Conservation (phyloP, 2,888 invertebrate genomes). For the Meiosimyza decipiens region DNA sequence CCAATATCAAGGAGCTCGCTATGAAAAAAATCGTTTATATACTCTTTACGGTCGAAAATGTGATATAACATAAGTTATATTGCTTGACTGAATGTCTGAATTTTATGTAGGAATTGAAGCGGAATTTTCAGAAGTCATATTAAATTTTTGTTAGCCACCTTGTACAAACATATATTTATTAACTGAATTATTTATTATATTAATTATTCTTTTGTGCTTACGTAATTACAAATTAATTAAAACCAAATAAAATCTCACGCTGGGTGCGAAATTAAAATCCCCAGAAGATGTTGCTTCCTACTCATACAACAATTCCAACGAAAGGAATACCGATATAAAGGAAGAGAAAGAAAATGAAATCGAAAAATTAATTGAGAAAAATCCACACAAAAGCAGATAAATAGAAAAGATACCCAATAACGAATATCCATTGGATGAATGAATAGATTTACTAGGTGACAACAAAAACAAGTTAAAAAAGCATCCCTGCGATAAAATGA, state of each 20-base stretch:
- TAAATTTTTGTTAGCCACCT: background rate
- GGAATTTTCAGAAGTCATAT: no score
- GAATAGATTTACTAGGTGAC: conserved; percentile 52
- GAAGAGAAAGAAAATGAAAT: conserved; percentile 30
- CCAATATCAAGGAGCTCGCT: no score
- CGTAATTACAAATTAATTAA: conserved; percentile 12
- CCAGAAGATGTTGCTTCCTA: background rate
- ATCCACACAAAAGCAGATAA: conserved; percentile 42
- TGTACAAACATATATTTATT: no score
- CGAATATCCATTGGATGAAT: conserved; percentile 56
- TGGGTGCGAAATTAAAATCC: background rate
- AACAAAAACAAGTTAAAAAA: conserved; percentile 30
- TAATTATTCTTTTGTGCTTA: no score
- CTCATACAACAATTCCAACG: conserved; percentile 22
- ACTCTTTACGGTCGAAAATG: no score
- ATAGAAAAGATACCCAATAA: conserved; percentile 56
- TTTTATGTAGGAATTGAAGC: no score
- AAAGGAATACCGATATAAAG: conserved; percentile 17
- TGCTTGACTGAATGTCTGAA: no score
- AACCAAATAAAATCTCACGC: background rate
- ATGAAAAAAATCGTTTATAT: no score
- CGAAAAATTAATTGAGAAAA: background rate
- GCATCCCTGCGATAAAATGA: conserved; percentile 16
- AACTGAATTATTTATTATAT: no score
- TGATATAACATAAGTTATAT: no score